Evolutionary conservation across 1,140 invertebrate genomes (phyloP).

Genomic region (Drosophila rhopaloa): DNA sequence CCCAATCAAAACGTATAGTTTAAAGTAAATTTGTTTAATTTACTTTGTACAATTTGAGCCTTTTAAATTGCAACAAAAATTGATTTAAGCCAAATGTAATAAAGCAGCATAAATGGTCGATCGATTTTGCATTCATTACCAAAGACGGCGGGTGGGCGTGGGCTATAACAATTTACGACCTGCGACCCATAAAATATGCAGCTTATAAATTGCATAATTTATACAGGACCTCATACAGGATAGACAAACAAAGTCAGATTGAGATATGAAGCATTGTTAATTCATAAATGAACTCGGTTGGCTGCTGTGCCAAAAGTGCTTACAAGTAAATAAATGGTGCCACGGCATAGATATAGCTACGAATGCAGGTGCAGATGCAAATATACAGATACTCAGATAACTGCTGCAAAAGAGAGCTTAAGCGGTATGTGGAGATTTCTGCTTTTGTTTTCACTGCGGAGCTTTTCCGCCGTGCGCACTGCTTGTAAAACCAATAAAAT

Average conservation of each 20-base stretch:
- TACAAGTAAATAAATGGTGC: conserved; percentile 67
- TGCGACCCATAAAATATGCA: conserved; percentile 71
- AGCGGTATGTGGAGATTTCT: conserved; percentile 40
- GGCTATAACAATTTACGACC: conserved; percentile 67
- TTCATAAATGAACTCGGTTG: conserved; percentile 58
- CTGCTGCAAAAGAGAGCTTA: conserved; percentile 43
- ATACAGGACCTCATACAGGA: conserved; percentile 31
- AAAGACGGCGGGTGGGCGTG: conserved; percentile 15
- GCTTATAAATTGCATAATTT: conserved; percentile 78
- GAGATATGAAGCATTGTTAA: conserved; percentile 64
- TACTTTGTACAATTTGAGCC: conserved; percentile 1
- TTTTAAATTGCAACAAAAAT: conserved; percentile 5
- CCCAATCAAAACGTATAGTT: background rate
- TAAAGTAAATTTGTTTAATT: conserved; percentile 25
- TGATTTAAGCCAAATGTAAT: conserved; percentile 40
- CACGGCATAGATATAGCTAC: background rate
- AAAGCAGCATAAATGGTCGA: conserved; percentile 40
- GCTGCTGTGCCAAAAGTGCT: conserved; percentile 45
- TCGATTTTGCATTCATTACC: conserved; percentile 48
- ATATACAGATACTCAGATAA: background rate
- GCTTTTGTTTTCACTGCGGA: conserved; percentile 26
- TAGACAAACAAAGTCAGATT: conserved; percentile 58
- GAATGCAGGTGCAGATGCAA: conserved; percentile 7
- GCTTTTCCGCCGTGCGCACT: conserved; percentile 43
- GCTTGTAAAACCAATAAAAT: conserved; percentile 80